Percentiles rank a stretch among this genome's conserved stretches.
Conservation (phyloP, 2,797 vertebrate genomes). For the Phrynocephalus vlangalii region DNA sequence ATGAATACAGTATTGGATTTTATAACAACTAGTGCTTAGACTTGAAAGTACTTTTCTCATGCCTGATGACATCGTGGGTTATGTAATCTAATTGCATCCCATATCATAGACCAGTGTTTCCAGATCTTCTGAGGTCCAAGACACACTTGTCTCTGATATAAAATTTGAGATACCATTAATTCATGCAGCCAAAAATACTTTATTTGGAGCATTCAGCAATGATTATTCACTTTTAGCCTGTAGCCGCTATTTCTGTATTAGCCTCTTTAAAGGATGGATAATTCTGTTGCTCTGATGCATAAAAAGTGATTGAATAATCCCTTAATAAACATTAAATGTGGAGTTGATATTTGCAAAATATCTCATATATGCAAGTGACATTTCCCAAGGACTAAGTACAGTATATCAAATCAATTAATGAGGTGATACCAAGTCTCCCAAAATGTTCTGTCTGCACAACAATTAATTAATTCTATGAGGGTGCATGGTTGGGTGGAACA, state of each 20-base stretch:
- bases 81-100: neutral
- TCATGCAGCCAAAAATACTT: neutral
- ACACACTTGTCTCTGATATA: neutral
- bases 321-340: neutral
- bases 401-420: conserved; percentile 16
- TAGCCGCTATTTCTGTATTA: no score
- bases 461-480: conserved; percentile 13
- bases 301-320: neutral
- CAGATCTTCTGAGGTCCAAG: neutral
- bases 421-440: neutral
- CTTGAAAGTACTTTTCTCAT: neutral
- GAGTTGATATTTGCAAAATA: neutral
- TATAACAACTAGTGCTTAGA: neutral
- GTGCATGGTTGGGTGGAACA: neutral
- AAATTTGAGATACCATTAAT: neutral
- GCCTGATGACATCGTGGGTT: neutral
- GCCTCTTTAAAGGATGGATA: neutral
- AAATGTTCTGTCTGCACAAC: conserved; percentile 18
- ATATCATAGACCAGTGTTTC: neutral
- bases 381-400: conserved; percentile 1
- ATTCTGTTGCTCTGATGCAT: neutral
- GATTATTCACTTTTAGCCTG: neutral
- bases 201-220: neutral
- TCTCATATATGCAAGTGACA: neutral
- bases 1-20: neutral